These are phyloP conservation scores for Leptura quadrifasciata DNA, from an alignment of 2,888 invertebrate species.

Conservation along the genomic window DNA sequence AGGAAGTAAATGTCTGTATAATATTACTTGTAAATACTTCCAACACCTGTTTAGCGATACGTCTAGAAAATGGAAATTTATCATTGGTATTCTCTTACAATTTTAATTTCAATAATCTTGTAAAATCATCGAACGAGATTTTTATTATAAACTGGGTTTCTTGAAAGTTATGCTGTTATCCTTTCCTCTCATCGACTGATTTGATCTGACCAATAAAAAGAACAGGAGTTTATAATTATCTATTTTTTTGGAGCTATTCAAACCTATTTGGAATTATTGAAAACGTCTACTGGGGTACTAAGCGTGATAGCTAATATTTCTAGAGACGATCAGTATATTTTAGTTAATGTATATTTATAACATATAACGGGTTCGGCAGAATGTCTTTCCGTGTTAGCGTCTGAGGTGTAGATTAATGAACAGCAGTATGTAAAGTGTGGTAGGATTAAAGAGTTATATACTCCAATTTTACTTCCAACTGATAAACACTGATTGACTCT, in stretches of 20 bases:
- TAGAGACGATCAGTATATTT: constrained; percentile 5
- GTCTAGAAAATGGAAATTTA: constrained; percentile 3
- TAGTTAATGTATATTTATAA: neutral
- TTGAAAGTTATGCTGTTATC: neutral
- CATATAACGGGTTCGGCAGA: no score
- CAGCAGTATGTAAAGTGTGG: no score
- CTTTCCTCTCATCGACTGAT: neutral
- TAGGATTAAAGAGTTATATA: no score
- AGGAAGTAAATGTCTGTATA: constrained; percentile 16
- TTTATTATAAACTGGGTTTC: neutral
- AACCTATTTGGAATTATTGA: neutral
- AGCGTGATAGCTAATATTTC: constrained; percentile 10
- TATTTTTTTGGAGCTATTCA: neutral
- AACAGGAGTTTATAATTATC: neutral
- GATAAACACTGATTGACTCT: no score
- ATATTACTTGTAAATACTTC: constrained; percentile 13
- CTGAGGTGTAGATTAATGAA: no score
- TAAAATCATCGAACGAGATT: neutral
- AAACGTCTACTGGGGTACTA: neutral
- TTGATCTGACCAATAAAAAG: neutral
- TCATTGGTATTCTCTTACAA: neutral
- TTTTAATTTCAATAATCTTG: neutral
- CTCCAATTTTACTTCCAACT: no score
- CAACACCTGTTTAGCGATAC: constrained; percentile 12
- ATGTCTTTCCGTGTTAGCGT: no score